Base-by-base conservation (phyloP, 92 coral and sea anemone species). In the Heteractis magnifica region DNA sequence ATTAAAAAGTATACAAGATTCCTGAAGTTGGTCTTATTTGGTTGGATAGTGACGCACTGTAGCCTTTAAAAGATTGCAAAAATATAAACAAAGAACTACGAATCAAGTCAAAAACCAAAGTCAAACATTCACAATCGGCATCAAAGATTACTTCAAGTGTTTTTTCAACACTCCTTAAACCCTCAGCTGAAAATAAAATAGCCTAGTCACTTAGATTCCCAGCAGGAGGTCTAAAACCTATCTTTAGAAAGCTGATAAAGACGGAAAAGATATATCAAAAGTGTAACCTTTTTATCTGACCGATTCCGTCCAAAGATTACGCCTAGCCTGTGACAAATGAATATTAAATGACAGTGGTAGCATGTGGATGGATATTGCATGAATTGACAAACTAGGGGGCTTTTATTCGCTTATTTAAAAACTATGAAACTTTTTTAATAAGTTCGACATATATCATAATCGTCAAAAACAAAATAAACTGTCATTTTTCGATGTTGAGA, bases 201-300 rank as follows among this genome's bases (percentile, higher is more conserved):
- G 11, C 73, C 49, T 13, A 68, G 49, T 68, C 73, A 68, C 73
- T 68, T 48, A 68, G 70, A 20, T 21, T 68, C 73, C 23, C 23
- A 11, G 73, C 73, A 68, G 73, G 73, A 26, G 73, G 73, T 68
- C 49, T 48, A 68, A 68, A 53, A 53, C 73, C 73, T 68, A 21
- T 68, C 49, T 68, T 23, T 26, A 64, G 71, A 68, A 68, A 20
- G 73, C 23, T 68, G 73, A 68, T 68, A 68, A 68, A 68, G 73
- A 23, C 44, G 49, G 15, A 68, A 68, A n/a, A 68, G 73, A 68
- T 68, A 68, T 6, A 20, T 68, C 49, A 68, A 68, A 48, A 68
- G 73, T 23, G 73, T 20, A 68, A 68, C 73, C 73, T 68, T 68
- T 62, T 21, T 68, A 68, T 68, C 73, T 68, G 48, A 23, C 44